phyloP scores from a whole-genome alignment of 2,888 invertebrate genomes.

The Onchidella celtica region DNA sequence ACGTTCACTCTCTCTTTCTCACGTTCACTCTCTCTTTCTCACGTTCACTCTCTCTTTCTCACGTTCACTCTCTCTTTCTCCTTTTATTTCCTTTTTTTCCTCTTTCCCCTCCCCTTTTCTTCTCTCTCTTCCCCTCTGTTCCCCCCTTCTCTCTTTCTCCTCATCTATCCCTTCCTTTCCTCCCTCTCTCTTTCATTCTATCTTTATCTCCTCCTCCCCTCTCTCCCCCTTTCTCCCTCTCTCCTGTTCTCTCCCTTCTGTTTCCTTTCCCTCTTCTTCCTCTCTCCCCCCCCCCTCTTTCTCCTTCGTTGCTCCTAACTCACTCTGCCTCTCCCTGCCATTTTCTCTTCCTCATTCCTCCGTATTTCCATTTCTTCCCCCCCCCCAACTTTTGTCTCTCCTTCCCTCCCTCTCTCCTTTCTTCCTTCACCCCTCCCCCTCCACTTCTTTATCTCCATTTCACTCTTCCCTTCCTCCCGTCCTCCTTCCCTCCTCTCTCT shows the following conservation, averaged over 20 bases:
- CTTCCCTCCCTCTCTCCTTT: neutral
- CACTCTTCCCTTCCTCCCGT: neutral
- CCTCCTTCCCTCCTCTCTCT: too few relatives aligned
- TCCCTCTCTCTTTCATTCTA: conserved; percentile 3
- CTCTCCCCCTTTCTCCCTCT: neutral
- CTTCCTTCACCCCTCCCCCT: neutral
- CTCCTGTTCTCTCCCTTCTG: neutral
- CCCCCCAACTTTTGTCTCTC: neutral
- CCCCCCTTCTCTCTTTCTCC: neutral
- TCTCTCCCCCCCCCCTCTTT: neutral
- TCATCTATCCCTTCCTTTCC: neutral
- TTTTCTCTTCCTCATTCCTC: conserved; percentile 2
- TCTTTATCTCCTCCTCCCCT: neutral
- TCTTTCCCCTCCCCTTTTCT: neutral
- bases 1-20: neutral
- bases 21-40: neutral
- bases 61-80: neutral
- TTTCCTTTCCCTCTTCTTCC: neutral
- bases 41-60: neutral
- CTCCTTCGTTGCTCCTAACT: neutral
- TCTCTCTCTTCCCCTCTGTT: neutral
- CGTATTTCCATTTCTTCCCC: neutral
- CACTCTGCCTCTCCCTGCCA: too few relatives aligned
- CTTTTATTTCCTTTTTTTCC: neutral
- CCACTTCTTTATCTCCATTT: neutral